Base-by-base conservation (phyloP, 2,113 vertebrate genomes). In the Mustela nigripes region DNA sequence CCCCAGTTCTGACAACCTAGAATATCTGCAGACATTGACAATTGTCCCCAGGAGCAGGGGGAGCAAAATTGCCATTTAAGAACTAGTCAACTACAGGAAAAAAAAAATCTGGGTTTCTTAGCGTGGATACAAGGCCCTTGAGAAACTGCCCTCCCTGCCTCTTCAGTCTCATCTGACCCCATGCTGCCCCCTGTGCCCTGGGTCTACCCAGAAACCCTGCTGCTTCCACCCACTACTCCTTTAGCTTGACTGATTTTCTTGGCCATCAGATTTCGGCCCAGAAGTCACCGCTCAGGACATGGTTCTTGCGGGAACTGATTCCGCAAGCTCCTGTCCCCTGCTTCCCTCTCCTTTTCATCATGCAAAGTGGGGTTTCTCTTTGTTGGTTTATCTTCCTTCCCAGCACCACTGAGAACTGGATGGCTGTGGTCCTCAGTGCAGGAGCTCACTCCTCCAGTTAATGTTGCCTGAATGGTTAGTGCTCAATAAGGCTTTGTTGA, bases 401-500 rank as follows among this genome's bases (percentile, higher is more conserved):
- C 14, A 53, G 87, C 9, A 26, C 28, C 42, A 33, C 42, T 0
- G 65, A 91, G 39, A 91, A n/a, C 63, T 39, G 60, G n/a, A 26
- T 56, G 81, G 79, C 60, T 86, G 78, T 69, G 56, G 60, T 73
- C 83, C 85, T 69, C 73, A 56, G 91, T 74, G 58, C 16, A 14
- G 79, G 9, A 33, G 33, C 82, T 73, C 9, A 21, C 50, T 73
- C 65, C 88, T 88, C 93, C 71, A 67, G 84, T 71, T 28, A 48
- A 76, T 62, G 63, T 65, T 16, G 0, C 5, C n/a, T 14, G 60
- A 83, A 28, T 31, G n/a, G 58, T 62, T 63, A 39, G 42, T 42
- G 39, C 83, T 95, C 83, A 94, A 1, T 93, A 58, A 39, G 94
- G 71, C 93, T 92, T 96, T 83, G 60, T 87, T 22, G 74, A 88